Conservation (phyloP, 2,113 vertebrate species). For the Bettongia penicillata region DNA sequence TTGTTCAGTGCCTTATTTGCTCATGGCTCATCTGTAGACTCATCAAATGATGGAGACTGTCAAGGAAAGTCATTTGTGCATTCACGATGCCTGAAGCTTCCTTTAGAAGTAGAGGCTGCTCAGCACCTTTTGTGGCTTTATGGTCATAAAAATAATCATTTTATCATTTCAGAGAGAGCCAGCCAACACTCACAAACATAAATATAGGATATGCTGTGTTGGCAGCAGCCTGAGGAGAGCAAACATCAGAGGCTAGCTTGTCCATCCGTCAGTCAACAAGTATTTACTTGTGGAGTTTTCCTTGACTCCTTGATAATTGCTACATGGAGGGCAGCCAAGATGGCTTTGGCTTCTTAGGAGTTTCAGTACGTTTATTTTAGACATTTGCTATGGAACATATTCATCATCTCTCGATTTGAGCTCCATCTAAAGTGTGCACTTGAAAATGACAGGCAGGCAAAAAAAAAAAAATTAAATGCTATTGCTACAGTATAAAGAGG, state of each 20-base stretch:
- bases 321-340: not conserved
- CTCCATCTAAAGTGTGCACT: not conserved
- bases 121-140: conserved; percentile 22
- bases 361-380: not conserved
- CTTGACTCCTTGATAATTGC: not conserved
- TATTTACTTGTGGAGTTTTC: not conserved
- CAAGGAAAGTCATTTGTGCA: not conserved
- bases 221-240: not conserved
- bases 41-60: not conserved
- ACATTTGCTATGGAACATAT: not conserved
- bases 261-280: not conserved
- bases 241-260: not conserved
- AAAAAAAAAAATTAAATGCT: not conserved
- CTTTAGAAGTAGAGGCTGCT: not conserved
- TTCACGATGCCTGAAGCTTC: not conserved
- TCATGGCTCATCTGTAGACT: not conserved
- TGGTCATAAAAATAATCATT: not conserved
- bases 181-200: not conserved
- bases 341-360: not conserved
- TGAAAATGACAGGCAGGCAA: not conserved
- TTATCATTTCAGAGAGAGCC: not conserved
- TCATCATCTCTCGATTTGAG: not conserved
- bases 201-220: not conserved
- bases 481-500: not conserved
- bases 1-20: not conserved